Evolutionary conservation across 2,113 vertebrate genomes (phyloP).

Genomic region (Aepyceros melampus): DNA sequence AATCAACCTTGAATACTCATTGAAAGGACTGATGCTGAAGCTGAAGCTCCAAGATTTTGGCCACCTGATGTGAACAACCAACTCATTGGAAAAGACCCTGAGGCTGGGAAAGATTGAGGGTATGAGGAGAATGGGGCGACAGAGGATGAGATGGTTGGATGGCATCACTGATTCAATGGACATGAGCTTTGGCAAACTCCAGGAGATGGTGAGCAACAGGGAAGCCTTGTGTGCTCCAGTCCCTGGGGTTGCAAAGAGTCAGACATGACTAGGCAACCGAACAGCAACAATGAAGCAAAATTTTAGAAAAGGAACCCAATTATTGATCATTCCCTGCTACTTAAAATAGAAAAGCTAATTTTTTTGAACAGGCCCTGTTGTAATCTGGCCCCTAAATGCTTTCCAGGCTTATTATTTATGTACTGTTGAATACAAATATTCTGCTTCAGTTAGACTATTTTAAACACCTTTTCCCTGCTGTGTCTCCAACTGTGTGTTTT

Average conservation of each 20-base stretch:
- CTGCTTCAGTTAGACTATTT: slow-evolving; percentile 49
- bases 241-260: not conserved
- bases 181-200: not conserved
- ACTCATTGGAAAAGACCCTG: not conserved
- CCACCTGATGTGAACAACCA: not conserved
- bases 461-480: slow-evolving; percentile 19
- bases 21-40: not conserved
- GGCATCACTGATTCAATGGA: not conserved
- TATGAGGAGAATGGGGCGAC: not conserved
- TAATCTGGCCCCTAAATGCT: slow-evolving; percentile 20
- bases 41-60: not conserved
- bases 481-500: slow-evolving; percentile 4
- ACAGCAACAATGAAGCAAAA: not conserved
- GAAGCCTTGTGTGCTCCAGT: not conserved
- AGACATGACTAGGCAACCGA: not conserved
- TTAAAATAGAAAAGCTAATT: slow-evolving; percentile 31
- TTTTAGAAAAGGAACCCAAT: slow-evolving; percentile 7
- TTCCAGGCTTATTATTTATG: slow-evolving; percentile 46
- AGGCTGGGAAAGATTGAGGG: not conserved
- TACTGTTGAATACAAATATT: slow-evolving; percentile 51
- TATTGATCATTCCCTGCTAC: slow-evolving; percentile 13
- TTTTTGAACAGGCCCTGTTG: not conserved
- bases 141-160: not conserved
- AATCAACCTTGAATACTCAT: not conserved
- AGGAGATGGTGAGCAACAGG: not conserved